Percentiles rank a stretch among this genome's conserved stretches.
Conservation (phyloP, 2,797 vertebrate genomes). For the Cuniculus paca region DNA sequence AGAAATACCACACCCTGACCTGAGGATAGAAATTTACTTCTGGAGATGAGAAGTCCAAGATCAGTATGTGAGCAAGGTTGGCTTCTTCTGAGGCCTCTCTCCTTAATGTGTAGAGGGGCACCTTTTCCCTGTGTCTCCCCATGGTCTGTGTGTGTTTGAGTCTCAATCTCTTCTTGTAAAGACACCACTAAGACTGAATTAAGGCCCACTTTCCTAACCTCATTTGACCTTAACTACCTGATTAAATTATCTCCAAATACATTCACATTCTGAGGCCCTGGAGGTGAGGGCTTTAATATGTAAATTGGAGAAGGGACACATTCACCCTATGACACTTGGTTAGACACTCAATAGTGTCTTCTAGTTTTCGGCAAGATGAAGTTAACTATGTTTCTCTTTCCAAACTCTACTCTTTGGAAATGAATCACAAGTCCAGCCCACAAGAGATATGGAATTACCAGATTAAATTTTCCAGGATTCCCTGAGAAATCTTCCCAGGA, state of each 20-base stretch:
- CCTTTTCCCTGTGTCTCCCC: background rate
- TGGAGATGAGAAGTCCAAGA: background rate
- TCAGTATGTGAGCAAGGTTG: background rate
- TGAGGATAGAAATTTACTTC: background rate
- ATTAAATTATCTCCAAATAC: background rate
- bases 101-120: background rate
- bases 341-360: background rate
- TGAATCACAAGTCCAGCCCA: background rate
- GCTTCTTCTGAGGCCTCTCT: background rate
- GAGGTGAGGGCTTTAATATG: background rate
- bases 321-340: background rate
- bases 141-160: background rate
- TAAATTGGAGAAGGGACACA: background rate
- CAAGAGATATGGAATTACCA: background rate
- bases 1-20: background rate
- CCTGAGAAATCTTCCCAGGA: background rate
- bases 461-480: background rate
- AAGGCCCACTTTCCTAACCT: background rate
- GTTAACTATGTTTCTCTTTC: background rate
- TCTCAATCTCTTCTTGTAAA: background rate
- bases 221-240: background rate
- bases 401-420: background rate
- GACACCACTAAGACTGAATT: background rate
- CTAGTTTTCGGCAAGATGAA: background rate
- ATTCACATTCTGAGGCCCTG: background rate